These are phyloP conservation scores for Drosophila takahashii DNA, from an alignment of 1,140 invertebrate species.

Conservation along the genomic window DNA sequence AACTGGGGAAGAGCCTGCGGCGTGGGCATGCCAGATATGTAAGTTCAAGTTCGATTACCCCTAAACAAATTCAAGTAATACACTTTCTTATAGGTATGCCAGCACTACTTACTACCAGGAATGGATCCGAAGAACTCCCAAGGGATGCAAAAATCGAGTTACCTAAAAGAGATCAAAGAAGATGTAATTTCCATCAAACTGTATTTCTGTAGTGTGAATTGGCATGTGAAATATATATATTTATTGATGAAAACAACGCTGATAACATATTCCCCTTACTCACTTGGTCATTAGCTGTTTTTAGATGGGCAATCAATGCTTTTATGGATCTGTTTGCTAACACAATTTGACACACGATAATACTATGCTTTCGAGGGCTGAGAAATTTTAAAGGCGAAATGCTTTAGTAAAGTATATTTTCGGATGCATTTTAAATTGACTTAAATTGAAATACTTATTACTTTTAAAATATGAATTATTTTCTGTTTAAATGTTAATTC, in stretches of 20 bases:
- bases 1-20: slow-evolving; percentile 87
- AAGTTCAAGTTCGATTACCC: background rate
- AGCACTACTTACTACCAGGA: slow-evolving; percentile 76
- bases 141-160: slow-evolving; percentile 51
- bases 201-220: background rate
- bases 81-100: slow-evolving; percentile 66
- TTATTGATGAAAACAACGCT: background rate
- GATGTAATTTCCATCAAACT: background rate
- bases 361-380: background rate
- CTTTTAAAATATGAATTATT: no score
- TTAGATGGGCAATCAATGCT: slow-evolving; percentile 26
- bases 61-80: fast-evolving
- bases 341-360: slow-evolving; percentile 5
- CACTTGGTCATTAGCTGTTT: slow-evolving; percentile 19
- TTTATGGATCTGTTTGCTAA: slow-evolving; percentile 52
- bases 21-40: slow-evolving; percentile 85
- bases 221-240: slow-evolving; percentile 28
- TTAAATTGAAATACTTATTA: no score
- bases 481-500: no score
- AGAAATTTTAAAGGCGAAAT: background rate
- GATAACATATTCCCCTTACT: slow-evolving; percentile 18
- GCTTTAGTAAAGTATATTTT: background rate
- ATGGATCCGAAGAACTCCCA: slow-evolving; percentile 56
- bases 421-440: no score
- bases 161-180: slow-evolving; percentile 9